Base-by-base conservation (phyloP, 2,888 invertebrate species). In the Trichopoda pennipes region DNA sequence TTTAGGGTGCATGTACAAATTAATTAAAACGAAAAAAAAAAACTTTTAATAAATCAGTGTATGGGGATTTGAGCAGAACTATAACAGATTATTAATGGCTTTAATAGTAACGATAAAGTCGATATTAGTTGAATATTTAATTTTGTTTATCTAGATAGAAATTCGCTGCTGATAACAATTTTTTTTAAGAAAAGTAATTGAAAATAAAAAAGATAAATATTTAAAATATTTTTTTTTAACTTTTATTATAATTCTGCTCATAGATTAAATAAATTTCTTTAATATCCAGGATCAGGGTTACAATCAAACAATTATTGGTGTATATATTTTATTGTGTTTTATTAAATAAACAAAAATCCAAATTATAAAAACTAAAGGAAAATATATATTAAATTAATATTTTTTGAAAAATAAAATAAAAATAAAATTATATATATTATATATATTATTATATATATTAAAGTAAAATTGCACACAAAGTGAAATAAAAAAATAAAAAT, bases 261-360 rank as follows among this genome's bases (percentile, higher is more conserved):
- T 0, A 1, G 16, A 56, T 58, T 47, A 75, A 42, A 49, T 7
- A 8, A 16, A 16, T 44, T 42, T 32, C 16, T 17, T 49, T 10
- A 19, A 42, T 14, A 2, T 23, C 0, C 17, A 42, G 42, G 51
- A 19, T 32, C 17, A 3, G 75, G 66, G 51, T 1, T 51, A 12
- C 8, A 75, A 66, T 75, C 51, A 75, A 75, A 75, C 75, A 75
- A 75, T 49, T 0, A 14, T 51, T 55, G 17, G 53, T 17, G 53
- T 66, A 19, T 42, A n/a, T 3, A 21, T 16, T 42, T 35, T 58
- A 58, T 51, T 60, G 51, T 17, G 55, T 85, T 84, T 68, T 82
- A 78, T 80, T 84, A 85, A 85, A 82, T 69, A 81, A 80, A 83
- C 87, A 86, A 86, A 81, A 84, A 85, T 28, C 19, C 84, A 83